These are phyloP conservation scores for Chelmon rostratus DNA, from an alignment of 2,797 vertebrate genomes.

Conservation along the genomic window DNA sequence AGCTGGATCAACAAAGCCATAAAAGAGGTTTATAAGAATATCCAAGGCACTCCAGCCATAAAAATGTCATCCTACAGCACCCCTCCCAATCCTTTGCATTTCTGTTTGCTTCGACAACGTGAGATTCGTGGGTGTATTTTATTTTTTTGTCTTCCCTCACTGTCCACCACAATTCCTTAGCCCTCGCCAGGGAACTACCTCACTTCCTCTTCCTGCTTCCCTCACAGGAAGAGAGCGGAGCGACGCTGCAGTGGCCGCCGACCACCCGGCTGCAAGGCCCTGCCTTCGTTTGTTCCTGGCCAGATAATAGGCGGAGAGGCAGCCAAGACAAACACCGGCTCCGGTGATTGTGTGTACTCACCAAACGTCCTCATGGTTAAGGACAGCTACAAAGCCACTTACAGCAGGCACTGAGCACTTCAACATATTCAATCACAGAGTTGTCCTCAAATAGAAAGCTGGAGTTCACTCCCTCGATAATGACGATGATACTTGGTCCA, in stretches of 20 bases:
- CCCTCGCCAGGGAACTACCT: slow-evolving; percentile 73
- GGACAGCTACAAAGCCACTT: slow-evolving; percentile 53
- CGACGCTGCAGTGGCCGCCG: slow-evolving; percentile 57
- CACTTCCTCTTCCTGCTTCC: slow-evolving; percentile 85
- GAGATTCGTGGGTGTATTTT: slow-evolving; percentile 30
- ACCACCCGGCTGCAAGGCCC: slow-evolving; percentile 72
- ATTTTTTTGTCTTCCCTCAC: slow-evolving; percentile 47
- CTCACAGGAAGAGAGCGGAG: slow-evolving; percentile 76
- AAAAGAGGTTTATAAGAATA: slow-evolving; percentile 31
- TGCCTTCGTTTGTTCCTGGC: slow-evolving; percentile 84
- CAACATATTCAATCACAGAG: slow-evolving; percentile 12
- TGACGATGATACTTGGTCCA: slow-evolving; percentile 1
- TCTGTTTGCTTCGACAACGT: slow-evolving; percentile 27
- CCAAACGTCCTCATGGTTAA: slow-evolving; percentile 55
- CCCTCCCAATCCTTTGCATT: slow-evolving; percentile 21
- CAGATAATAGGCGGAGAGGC: slow-evolving; percentile 82
- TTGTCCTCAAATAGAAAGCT: slow-evolving; percentile 26
- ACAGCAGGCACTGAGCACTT: slow-evolving; percentile 11
- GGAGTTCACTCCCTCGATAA: slow-evolving; percentile 22
- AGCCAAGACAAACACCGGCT: slow-evolving; percentile 83
- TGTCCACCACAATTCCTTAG: slow-evolving; percentile 65
- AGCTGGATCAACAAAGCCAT: slow-evolving; percentile 16
- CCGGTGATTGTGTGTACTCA: slow-evolving; percentile 75
- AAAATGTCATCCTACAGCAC: slow-evolving; percentile 35
- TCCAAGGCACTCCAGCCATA: slow-evolving; percentile 4